Percentiles rank a stretch among this genome's conserved stretches.
These are phyloP conservation scores for Lordiphosa collinella DNA, from an alignment of 1,140 invertebrate genomes.

Conservation along the genomic window DNA sequence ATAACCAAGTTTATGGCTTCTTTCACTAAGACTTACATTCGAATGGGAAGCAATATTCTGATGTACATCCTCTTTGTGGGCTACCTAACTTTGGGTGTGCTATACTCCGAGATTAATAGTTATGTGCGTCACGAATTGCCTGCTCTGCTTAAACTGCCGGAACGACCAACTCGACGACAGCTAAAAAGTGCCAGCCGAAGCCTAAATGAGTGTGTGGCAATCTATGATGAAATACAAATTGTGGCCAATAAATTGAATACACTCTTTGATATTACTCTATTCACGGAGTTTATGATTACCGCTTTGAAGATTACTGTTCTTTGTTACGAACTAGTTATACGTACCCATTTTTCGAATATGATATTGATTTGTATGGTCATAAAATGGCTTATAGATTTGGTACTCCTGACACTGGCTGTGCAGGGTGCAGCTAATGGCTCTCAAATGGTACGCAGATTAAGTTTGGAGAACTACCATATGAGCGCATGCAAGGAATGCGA, in stretches of 20 bases:
- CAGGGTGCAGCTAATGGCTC: constrained; percentile 32
- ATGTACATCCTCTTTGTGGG: constrained; percentile 34
- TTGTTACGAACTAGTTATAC: constrained; percentile 26
- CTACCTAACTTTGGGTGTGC: constrained; percentile 44
- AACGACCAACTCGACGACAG: not conserved
- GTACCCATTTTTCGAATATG: not conserved
- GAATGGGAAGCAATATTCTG: constrained; percentile 19
- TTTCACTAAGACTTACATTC: constrained; percentile 4
- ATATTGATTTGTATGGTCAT: constrained; percentile 14
- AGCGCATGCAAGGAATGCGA: constrained; percentile 28
- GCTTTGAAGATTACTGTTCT: constrained; percentile 25
- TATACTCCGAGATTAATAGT: constrained; percentile 39
- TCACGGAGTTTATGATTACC: constrained; percentile 15
- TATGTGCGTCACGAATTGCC: constrained; percentile 35
- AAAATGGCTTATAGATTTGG: constrained; percentile 36
- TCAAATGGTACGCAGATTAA: constrained; percentile 20
- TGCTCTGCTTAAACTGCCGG: not conserved
- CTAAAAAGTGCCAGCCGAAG: not conserved
- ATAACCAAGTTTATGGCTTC: not conserved
- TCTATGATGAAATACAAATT: constrained; percentile 45
- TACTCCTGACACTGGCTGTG: constrained; percentile 41
- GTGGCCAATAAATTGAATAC: constrained; percentile 20
- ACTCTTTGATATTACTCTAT: constrained; percentile 44
- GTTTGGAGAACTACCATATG: constrained; percentile 46
- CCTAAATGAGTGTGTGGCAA: constrained; percentile 40